These are phyloP conservation scores for Acutogordius australiensis DNA, from an alignment of 2,888 invertebrate species.

Conservation along the genomic window DNA sequence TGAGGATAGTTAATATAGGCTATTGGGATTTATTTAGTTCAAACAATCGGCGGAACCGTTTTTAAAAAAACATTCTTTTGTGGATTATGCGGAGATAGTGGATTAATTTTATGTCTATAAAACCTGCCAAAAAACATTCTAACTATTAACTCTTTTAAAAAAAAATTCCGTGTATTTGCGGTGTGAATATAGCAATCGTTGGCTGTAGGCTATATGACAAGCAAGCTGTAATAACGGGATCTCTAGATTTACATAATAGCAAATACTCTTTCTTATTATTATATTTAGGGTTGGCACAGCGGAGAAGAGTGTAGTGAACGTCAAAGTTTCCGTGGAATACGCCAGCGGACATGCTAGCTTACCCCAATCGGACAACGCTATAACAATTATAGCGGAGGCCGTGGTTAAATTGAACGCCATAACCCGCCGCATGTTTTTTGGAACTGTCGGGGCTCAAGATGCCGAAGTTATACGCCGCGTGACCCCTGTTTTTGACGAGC, in stretches of 20 bases:
- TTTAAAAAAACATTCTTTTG: no score
- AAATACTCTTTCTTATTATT: background rate
- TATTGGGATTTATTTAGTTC: no score
- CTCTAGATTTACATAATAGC: background rate
- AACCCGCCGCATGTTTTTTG: background rate
- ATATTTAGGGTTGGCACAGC: background rate
- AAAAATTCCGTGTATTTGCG: no score
- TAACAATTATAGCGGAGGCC: constrained; percentile 1
- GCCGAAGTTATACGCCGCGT: background rate
- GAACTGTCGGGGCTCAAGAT: background rate
- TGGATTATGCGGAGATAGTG: no score
- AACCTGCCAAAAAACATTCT: no score
- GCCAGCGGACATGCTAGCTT: background rate
- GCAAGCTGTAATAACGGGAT: no score
- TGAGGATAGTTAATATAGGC: no score
- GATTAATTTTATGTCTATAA: no score
- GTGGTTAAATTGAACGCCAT: background rate
- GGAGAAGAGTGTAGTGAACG: background rate
- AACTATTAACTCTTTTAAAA: no score
- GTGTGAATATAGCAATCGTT: no score
- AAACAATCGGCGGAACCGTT: no score
- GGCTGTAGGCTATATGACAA: no score
- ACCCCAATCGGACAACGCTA: background rate
- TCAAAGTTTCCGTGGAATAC: background rate
- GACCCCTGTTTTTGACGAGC: background rate